A percentile compares a stretch with the other conserved stretches of the same genome.
Conservation (phyloP, 1,140 invertebrate genomes). For the Steinernema feltiae region DNA sequence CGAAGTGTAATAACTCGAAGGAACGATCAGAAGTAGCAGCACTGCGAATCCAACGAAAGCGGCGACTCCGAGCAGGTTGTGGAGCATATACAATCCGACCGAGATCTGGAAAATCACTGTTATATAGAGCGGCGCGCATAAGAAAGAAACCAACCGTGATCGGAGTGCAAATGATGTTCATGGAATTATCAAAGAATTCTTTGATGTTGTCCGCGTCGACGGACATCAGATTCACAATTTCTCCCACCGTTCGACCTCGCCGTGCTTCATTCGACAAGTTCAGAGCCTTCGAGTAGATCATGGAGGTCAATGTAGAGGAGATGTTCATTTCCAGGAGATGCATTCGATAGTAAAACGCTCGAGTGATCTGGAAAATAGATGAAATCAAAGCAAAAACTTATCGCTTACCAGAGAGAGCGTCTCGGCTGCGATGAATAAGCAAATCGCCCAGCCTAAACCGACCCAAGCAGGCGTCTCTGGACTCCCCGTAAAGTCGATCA, state of each 20-base stretch:
- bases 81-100: background rate
- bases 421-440: constrained; percentile 26
- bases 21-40: constrained; percentile 20
- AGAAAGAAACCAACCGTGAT: constrained; percentile 15
- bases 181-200: background rate
- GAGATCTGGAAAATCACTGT: background rate
- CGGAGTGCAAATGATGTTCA: background rate
- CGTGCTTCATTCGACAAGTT: constrained; percentile 52
- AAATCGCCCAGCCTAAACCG: constrained; percentile 23
- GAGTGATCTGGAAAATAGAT: constrained; percentile 4
- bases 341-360: background rate
- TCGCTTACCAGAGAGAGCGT: background rate
- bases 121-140: background rate
- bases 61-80: background rate
- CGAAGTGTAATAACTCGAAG: background rate
- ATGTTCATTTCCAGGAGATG: constrained; percentile 9
- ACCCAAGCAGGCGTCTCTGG: constrained; percentile 19
- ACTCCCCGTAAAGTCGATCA: constrained; percentile 63
- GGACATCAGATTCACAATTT: constrained; percentile 64
- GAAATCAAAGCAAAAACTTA: background rate
- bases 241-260: constrained; percentile 61
- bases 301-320: constrained; percentile 2
- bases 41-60: background rate
- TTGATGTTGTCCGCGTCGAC: constrained; percentile 59
- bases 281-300: constrained; percentile 45